Evolutionary conservation across 1,140 invertebrate species (phyloP), one percentile per base, ranked within the genome.

Genomic region (Penaeus japonicus): DNA sequence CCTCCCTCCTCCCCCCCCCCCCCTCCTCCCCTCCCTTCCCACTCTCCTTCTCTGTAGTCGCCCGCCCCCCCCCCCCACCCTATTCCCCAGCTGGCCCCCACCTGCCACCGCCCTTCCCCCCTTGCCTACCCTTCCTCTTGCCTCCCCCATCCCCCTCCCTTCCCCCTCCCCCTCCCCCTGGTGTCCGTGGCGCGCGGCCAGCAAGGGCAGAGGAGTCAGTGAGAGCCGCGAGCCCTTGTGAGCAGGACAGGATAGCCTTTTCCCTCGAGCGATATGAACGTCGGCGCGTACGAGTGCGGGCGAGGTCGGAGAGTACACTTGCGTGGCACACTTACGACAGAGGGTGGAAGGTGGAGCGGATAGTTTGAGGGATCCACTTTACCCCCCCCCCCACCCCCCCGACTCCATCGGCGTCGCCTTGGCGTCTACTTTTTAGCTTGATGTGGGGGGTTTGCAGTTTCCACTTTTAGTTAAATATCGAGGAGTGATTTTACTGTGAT

Each of bases 161-260:
- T 20, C 35, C 32, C 30, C 47, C 65, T 30, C 18, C 18, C 53
- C 27, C 73, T 81, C 54, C 54, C 24, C n/a, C 53, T 55, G 24
- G 47, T 39, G 18, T 27, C 62, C 10, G 57, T 87, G 85, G 85
- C 85, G 30, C 77, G 55, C 55, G 77, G 47, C 85, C 85, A 87
- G 84, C 65, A 54, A 24, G 35, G 30, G 32, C 80, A 18, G 30
- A 5, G 77, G 15, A 47, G 85, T 65, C 85, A 87, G 85, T 87
- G 57, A 24, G 47, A 24, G 77, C 70, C 47, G 77, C 32, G 77
- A 87, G 57, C 47, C 32, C 57, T 80, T 59, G 85, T 87, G 77
- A 62, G 55, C 77, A 87, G 85, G 85, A 87, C 22, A 22, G 30
- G 4, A 78, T n/a, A n/a, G 53, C 17, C 20, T 15, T 4, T 39